Evolutionary conservation across 2,113 vertebrate genomes (phyloP), one percentile per base, ranked within the genome.

Genomic region (Murina feae): DNA sequence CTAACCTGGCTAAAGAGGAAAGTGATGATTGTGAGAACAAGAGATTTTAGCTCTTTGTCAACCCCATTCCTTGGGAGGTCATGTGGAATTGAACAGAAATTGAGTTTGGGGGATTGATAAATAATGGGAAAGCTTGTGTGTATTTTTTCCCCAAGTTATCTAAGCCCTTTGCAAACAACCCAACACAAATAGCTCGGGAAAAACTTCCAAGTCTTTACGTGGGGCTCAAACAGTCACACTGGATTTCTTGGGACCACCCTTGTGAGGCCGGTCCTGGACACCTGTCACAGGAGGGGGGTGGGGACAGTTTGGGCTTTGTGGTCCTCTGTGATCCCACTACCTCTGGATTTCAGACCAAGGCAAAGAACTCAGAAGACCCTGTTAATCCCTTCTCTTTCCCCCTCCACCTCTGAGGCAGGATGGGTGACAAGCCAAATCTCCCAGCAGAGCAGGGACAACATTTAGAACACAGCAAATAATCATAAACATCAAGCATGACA

Each of bases 401-500:
- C 23, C 44, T 51, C 6, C 47, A 9, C 25, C 21, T 55, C 6
- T 0, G 8, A 49, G 69, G 9, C 9, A 30, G 86, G 60, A 10
- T 47, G 72, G 32, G 28, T 8, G 11, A 20, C 47, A 78, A 1
- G 0, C 4, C 65, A 47, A 7, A 14, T 17, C 4, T 23, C 32
- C 23, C 8, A 13, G 17, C 20, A 20, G 63, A 74, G 18, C 9
- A n/a, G 0, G 8, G 12, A 42, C 14, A 23, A 47, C 4, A 1
- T 25, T 9, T 75, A 17, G 51, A 51, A 53, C 6, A 1, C 51
- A 28, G 60, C 53, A 5, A 11, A 9, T 60, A 42, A 13, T 28
- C 44, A 4, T 9, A 6, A 23, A 42, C 12, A 1, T n/a, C n/a
- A n/a, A 4, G 0, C 6, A 1, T 0, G 3, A 3, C 65, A 12